These are phyloP conservation scores for Pristionchus mayeri DNA, from an alignment of 2,888 invertebrate species.

Conservation along the genomic window DNA sequence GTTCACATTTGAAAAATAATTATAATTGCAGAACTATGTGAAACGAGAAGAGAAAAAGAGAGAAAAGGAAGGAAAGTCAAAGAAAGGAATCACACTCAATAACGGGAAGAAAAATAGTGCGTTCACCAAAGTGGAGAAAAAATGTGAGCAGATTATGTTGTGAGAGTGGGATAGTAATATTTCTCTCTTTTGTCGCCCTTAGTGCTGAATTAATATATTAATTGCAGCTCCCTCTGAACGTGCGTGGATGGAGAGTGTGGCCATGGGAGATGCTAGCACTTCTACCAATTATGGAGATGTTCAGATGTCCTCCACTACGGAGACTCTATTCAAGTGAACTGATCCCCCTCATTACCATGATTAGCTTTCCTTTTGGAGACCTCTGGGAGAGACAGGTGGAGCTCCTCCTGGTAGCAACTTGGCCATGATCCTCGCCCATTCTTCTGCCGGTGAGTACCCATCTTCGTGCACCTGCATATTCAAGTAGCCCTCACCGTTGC, in stretches of 20 bases:
- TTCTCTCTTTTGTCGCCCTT: neutral
- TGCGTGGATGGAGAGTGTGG: constrained; percentile 8
- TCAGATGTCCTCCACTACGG: neutral
- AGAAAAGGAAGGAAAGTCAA: constrained; percentile 37
- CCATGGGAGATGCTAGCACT: neutral
- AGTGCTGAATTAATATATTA: neutral
- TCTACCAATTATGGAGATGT: neutral
- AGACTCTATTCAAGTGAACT: constrained; percentile 23
- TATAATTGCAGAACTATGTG: constrained; percentile 47
- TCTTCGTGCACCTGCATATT: neutral
- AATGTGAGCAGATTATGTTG: neutral
- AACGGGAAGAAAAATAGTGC: constrained; percentile 42
- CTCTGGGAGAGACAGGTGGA: constrained; percentile 34
- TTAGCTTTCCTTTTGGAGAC: neutral
- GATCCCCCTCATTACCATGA: neutral
- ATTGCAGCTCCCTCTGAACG: constrained; percentile 1
- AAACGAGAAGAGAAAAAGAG: constrained; percentile 43
- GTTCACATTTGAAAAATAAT: too few relatives aligned
- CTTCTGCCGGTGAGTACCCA: neutral
- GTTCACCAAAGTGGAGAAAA: constrained; percentile 49
- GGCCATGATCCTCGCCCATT: constrained; percentile 41
- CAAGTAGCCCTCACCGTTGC: neutral
- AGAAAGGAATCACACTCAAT: constrained; percentile 21
- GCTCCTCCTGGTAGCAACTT: constrained; percentile 49
- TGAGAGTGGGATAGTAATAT: neutral